Evolutionary conservation across 2,888 invertebrate genomes (phyloP).

Genomic region (Euclidia mi): DNA sequence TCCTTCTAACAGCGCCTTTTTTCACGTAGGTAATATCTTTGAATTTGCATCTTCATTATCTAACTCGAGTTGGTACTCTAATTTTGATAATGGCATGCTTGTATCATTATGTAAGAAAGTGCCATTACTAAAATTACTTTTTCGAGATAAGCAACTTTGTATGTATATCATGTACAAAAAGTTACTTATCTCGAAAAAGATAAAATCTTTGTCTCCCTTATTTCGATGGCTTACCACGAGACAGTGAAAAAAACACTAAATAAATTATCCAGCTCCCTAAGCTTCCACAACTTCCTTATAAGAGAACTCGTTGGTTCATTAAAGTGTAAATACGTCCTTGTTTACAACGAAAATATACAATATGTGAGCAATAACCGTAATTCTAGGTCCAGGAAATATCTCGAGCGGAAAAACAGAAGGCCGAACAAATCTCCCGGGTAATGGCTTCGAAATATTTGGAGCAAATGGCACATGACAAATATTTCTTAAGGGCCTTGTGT

Average conservation of each 20-base stretch:
- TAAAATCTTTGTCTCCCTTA: neutral
- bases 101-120: too few relatives aligned
- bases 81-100: too few relatives aligned
- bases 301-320: conserved; percentile 26
- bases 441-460: conserved; percentile 87
- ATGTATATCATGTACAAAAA: neutral
- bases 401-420: conserved; percentile 77
- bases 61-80: too few relatives aligned
- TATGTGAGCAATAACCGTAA: conserved; percentile 55
- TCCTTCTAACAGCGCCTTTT: too few relatives aligned
- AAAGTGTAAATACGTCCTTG: conserved; percentile 43
- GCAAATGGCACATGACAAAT: conserved; percentile 86
- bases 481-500: conserved; percentile 80
- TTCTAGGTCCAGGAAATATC: conserved; percentile 81
- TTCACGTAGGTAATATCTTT: too few relatives aligned
- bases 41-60: too few relatives aligned
- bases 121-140: too few relatives aligned
- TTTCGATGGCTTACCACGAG: conserved; percentile 6
- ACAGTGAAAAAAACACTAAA: conserved; percentile 1
- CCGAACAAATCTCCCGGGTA: conserved; percentile 78
- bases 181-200: neutral
- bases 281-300: conserved; percentile 13
- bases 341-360: conserved; percentile 46
- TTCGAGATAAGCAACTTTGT: too few relatives aligned
- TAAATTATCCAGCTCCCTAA: neutral